These are phyloP conservation scores for Eospalax fontanierii DNA, from an alignment of 2,797 vertebrate species.

Conservation along the genomic window DNA sequence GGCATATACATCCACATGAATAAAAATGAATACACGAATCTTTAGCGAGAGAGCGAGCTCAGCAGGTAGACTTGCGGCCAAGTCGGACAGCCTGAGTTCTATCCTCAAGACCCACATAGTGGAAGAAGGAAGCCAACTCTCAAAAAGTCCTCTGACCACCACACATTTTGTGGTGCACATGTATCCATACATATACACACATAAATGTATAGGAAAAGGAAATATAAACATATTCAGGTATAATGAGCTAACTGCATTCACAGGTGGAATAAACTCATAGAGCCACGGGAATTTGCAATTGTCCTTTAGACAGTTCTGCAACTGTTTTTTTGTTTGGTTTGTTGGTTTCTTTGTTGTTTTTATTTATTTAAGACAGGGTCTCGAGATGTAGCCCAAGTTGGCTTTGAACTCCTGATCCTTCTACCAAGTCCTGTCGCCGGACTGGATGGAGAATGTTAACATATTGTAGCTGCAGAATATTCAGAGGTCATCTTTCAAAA, in stretches of 20 bases:
- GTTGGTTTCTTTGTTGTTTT: not conserved
- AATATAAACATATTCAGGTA: conserved; percentile 24
- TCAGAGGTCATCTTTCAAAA: conserved; percentile 2
- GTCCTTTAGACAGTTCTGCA: not conserved
- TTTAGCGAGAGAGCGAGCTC: too few relatives aligned
- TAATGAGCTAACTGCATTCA: not conserved
- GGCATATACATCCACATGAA: too few relatives aligned
- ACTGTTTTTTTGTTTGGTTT: not conserved
- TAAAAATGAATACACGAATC: too few relatives aligned
- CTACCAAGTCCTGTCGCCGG: not conserved
- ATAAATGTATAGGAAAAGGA: not conserved
- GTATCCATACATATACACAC: too few relatives aligned
- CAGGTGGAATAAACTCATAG: not conserved
- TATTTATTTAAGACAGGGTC: not conserved
- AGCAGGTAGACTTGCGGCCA: too few relatives aligned
- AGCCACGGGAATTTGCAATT: not conserved
- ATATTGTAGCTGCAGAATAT: not conserved
- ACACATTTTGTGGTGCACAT: too few relatives aligned
- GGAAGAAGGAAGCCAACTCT: too few relatives aligned
- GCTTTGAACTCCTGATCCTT: not conserved
- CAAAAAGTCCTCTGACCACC: too few relatives aligned
- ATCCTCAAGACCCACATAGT: too few relatives aligned
- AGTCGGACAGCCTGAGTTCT: too few relatives aligned
- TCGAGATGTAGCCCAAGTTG: not conserved
- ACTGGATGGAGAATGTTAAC: not conserved